Conservation (phyloP, 2,888 invertebrate species). For the Carabus problematicus region DNA sequence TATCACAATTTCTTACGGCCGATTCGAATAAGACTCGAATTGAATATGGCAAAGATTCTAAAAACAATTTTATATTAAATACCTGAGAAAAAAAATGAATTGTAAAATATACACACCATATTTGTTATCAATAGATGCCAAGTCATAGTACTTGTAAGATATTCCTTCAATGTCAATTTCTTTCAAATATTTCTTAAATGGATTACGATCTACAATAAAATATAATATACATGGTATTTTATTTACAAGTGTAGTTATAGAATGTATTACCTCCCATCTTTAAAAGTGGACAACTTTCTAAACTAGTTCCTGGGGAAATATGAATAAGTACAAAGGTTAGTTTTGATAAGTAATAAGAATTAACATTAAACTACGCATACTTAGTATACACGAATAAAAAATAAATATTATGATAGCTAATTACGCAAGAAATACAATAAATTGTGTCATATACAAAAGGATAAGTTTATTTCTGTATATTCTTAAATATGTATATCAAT, state of each 20-base stretch:
- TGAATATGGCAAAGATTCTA: conserved; percentile 87
- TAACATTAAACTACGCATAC: too few species aligned
- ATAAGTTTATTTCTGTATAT: too few species aligned
- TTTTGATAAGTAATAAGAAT: conserved; percentile 21
- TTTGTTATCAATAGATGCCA: conserved; percentile 74
- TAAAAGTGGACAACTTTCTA: conserved; percentile 18
- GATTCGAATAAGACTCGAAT: conserved; percentile 93
- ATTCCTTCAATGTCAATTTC: conserved; percentile 67
- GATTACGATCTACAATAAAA: conserved; percentile 64
- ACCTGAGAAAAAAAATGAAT: conserved; percentile 1
- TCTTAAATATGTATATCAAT: too few species aligned
- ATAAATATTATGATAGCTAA: too few species aligned
- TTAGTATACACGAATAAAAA: too few species aligned
- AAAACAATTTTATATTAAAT: conserved; percentile 47
- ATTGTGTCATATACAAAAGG: too few species aligned
- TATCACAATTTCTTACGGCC: conserved; percentile 95
- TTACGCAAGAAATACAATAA: too few species aligned
- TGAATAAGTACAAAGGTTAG: conserved; percentile 35
- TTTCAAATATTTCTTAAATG: conserved; percentile 69
- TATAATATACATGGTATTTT: conserved; percentile 19
- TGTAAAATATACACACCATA: conserved; percentile 69
- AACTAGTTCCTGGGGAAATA: conserved; percentile 8
- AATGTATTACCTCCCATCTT: conserved; percentile 36
- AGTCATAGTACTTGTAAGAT: conserved; percentile 80
- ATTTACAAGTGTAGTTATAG: conserved; percentile 1